Base-by-base conservation (phyloP, 2,797 vertebrate genomes). In the Cirrhinus molitorella region DNA sequence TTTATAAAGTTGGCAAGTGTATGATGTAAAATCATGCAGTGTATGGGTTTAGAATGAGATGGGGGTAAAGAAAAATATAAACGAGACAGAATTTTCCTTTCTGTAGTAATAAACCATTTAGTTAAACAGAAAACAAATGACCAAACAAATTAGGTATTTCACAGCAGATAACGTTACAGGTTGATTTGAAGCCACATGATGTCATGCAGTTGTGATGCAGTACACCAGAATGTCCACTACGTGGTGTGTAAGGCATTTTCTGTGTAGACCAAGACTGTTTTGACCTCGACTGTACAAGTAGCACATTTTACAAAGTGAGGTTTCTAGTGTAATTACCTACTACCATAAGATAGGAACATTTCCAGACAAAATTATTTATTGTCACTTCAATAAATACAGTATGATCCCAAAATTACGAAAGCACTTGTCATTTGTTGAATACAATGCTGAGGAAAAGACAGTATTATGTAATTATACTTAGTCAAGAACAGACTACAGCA, bases 181-280 rank as follows among this genome's bases (percentile, higher is more conserved):
- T 43, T 28, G n/a, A 34, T 75, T 45, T 82, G 12, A 75, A 53
- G 16, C 6, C 63, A 43, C 12, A 0, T 28, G 28, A 0, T 28
- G 28, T 79, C 76, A 25, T 57, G 23, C 37, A 28, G 25, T 71
- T 79, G 75, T 78, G 28, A 57, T 25, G 78, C 78, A 19, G 63
- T 55, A 25, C 47, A 40, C 63, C 68, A 80, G 53, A 47, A 57
- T 31, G 79, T 31, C 23, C 66, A 28, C 37, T 57, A 16, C 17
- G 2, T 70, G 66, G 11, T 45, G 23, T 57, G 79, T 71, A 59
- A 45, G 4, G 23, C 51, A 34, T 59, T 25, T 72, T 80, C 17
- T 70, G 67, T 47, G 79, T 72, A 72, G 67, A 63, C 55, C 25
- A 81, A 72, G 55, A 81, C 68, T 81, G 79, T 72, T 72, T 31